These are phyloP conservation scores for Lepisosteus oculatus DNA, from an alignment of 2,113 vertebrate species.

Conservation along the genomic window DNA sequence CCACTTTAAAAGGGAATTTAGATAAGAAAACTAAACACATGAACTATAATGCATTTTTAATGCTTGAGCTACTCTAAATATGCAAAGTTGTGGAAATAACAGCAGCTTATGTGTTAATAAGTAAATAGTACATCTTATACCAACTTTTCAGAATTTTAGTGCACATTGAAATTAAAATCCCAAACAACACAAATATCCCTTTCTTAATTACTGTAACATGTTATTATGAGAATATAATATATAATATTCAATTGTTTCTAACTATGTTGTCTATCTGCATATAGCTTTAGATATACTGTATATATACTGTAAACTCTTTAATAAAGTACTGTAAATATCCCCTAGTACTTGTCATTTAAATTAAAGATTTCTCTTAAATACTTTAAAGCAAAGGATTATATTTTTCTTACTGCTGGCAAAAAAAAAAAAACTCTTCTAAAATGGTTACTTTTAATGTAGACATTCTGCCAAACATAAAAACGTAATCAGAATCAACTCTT, in stretches of 20 bases:
- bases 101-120: constrained; percentile 14
- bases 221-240: not conserved
- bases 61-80: constrained; percentile 7
- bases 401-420: too few relatives aligned
- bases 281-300: too few relatives aligned
- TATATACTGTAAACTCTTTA: too few relatives aligned
- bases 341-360: too few relatives aligned
- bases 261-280: not conserved
- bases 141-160: not conserved
- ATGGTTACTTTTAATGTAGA: too few relatives aligned
- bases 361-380: too few relatives aligned
- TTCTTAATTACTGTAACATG: constrained; percentile 4
- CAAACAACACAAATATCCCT: not conserved
- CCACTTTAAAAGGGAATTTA: not conserved
- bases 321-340: too few relatives aligned
- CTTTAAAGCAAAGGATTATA: too few relatives aligned
- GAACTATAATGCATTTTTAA: constrained; percentile 12
- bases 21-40: constrained; percentile 2
- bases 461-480: too few relatives aligned
- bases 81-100: constrained; percentile 10
- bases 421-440: too few relatives aligned
- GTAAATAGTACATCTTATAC: constrained; percentile 5
- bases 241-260: not conserved
- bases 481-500: too few relatives aligned
- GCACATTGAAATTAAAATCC: not conserved